Evolutionary conservation across 35 echinoderm and acorn worm genomes (phyloP).

Genomic region (Holothuria glaberrima): DNA sequence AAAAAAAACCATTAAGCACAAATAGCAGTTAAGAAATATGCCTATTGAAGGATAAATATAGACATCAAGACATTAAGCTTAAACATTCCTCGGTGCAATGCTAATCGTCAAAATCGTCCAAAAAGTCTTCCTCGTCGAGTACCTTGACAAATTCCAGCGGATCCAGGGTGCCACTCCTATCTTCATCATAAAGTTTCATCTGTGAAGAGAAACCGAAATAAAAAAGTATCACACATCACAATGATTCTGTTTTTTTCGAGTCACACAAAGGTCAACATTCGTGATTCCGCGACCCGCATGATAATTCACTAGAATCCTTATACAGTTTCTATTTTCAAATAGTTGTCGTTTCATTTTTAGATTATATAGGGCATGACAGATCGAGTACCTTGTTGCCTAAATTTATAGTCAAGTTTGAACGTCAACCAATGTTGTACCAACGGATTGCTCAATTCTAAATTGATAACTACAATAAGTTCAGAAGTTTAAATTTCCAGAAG

Average conservation of each 20-base stretch:
- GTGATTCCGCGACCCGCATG: not conserved
- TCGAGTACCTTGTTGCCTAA: too few species aligned
- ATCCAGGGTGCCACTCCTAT: slow-evolving; percentile 20
- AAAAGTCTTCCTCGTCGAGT: not conserved
- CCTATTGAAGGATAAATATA: not conserved
- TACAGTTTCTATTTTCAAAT: not conserved
- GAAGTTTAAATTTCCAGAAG: too few species aligned
- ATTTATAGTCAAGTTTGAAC: too few species aligned
- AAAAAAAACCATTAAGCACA: not conserved
- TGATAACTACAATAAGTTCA: too few species aligned
- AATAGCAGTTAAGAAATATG: not conserved
- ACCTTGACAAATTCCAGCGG: slow-evolving; percentile 14
- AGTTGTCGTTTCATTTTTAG: not conserved
- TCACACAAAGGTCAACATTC: not conserved
- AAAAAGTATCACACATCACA: not conserved
- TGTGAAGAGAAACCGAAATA: not conserved
- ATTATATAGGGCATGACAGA: not conserved
- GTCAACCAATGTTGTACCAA: too few species aligned
- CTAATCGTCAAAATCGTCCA: not conserved
- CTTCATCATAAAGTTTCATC: not conserved
- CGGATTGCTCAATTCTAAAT: too few species aligned
- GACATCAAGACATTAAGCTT: not conserved
- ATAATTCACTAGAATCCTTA: not conserved
- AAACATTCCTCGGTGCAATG: not conserved
- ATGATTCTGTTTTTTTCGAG: not conserved